These are phyloP conservation scores for Anarhynchus alexandrinus DNA, from an alignment of 2,113 vertebrate genomes.

Conservation along the genomic window DNA sequence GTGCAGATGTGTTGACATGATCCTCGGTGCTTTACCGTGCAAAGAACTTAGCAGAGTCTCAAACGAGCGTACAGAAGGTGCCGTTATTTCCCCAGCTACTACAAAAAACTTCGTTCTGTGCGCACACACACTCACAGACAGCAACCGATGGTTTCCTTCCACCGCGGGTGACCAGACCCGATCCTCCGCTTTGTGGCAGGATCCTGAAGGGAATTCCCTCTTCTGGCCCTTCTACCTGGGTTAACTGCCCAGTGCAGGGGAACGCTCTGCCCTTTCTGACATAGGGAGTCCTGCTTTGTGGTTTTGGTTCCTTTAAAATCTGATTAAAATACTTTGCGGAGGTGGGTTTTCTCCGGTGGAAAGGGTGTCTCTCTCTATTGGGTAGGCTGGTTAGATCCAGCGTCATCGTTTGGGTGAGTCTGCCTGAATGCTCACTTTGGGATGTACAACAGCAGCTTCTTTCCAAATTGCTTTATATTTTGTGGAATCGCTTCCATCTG, in stretches of 20 bases:
- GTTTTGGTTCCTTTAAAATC: neutral
- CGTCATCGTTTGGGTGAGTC: neutral
- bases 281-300: neutral
- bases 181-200: neutral
- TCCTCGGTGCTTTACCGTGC: neutral
- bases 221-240: neutral
- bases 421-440: neutral
- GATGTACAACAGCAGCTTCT: neutral
- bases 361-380: neutral
- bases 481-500: neutral
- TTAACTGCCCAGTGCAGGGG: neutral
- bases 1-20: accelerated
- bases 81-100: neutral
- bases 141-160: neutral
- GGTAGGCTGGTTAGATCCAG: neutral
- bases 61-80: neutral
- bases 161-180: neutral
- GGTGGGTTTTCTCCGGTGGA: neutral
- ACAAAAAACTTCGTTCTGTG: neutral
- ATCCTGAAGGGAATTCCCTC: neutral
- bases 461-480: neutral
- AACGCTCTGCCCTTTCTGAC: neutral
- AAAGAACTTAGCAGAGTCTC: neutral
- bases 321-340: neutral
- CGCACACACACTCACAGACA: neutral